Conservation (phyloP, 2,113 vertebrate genomes). For the Oceanites oceanicus region DNA sequence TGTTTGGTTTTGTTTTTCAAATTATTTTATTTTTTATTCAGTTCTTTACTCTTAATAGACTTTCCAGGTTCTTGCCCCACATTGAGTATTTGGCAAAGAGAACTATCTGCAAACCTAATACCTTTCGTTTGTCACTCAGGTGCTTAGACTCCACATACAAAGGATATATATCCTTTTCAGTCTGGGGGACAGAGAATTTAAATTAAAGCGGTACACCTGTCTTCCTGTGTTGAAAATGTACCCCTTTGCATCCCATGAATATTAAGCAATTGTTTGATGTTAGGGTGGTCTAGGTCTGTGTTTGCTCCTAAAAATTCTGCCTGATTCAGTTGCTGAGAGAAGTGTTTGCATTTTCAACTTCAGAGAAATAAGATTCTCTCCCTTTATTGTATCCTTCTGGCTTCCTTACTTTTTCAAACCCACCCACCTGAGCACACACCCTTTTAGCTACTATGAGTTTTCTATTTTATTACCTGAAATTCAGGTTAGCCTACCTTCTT, state of each 20-base stretch:
- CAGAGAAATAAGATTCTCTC: background rate
- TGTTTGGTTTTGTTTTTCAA: background rate
- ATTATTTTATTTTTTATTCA: background rate
- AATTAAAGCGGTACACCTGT: background rate
- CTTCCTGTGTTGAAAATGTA: background rate
- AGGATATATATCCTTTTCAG: background rate
- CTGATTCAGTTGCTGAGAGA: background rate
- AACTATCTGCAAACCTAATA: background rate
- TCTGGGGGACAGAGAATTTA: background rate
- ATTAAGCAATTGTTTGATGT: background rate
- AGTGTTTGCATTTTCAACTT: background rate
- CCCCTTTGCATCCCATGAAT: background rate
- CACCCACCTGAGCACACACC: background rate
- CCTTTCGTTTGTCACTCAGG: background rate
- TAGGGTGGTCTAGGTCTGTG: background rate
- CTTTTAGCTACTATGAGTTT: background rate
- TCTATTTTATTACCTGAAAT: background rate
- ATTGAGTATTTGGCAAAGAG: background rate
- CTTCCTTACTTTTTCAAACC: background rate
- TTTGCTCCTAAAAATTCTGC: background rate
- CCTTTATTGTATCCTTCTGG: background rate
- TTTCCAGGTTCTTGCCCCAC: background rate
- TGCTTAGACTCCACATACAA: background rate
- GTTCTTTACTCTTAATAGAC: background rate
- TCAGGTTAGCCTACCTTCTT: background rate